phyloP scores from a whole-genome alignment of 2,888 invertebrate genomes.

The Candidula unifasciata region DNA sequence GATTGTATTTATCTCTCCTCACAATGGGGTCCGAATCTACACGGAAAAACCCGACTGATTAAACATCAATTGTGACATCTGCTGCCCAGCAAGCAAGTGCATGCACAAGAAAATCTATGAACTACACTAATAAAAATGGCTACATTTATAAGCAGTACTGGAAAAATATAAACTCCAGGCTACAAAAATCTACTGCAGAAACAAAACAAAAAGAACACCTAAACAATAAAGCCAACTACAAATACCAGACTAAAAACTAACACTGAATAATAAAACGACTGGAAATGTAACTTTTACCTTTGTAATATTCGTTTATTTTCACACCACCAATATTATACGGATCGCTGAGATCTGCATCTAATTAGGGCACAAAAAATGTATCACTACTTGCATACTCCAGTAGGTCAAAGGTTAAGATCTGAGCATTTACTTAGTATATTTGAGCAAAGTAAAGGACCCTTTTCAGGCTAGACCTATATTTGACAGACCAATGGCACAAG shows the following conservation, averaged over 20 bases:
- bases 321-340: constrained; percentile 41
- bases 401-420: not conserved
- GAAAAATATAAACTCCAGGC: not conserved
- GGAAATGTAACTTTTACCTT: constrained; percentile 35
- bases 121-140: too few relatives aligned
- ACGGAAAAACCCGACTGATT: too few relatives aligned
- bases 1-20: too few relatives aligned
- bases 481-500: too few relatives aligned
- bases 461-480: too few relatives aligned
- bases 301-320: constrained; percentile 45
- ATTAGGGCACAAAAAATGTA: constrained; percentile 35
- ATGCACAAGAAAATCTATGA: too few relatives aligned
- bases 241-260: not conserved
- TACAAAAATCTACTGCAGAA: not conserved
- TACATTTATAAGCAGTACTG: too few relatives aligned
- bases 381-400: constrained; percentile 6
- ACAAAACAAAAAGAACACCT: not conserved
- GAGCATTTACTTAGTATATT: too few relatives aligned
- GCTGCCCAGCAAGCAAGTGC: too few relatives aligned
- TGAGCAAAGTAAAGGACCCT: too few relatives aligned
- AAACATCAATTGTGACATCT: too few relatives aligned
- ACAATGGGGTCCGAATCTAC: too few relatives aligned
- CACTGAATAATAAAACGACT: not conserved
- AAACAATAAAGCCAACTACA: constrained; percentile 18
- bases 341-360: constrained; percentile 42